phyloP scores from a whole-genome alignment of 1,140 invertebrate species.

The Thaumatotibia leucotreta region DNA sequence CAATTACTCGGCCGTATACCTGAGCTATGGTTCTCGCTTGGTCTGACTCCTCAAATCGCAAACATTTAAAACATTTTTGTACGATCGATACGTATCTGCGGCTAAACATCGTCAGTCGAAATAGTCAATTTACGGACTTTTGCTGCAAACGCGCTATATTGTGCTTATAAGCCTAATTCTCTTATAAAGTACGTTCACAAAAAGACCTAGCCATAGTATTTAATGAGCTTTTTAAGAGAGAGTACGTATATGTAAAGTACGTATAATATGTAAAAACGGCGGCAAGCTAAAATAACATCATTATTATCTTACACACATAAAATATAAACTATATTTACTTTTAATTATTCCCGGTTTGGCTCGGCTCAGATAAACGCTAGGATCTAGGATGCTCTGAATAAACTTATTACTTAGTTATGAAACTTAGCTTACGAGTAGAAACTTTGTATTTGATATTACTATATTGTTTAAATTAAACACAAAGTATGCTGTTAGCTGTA shows the following conservation, averaged over 20 bases:
- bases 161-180: too few species aligned
- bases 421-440: neutral
- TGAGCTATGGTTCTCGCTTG: constrained; percentile 16
- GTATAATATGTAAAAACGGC: too few species aligned
- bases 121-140: too few species aligned
- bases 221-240: too few species aligned
- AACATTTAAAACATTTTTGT: neutral
- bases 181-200: too few species aligned
- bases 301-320: too few species aligned
- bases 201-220: too few species aligned
- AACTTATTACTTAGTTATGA: neutral
- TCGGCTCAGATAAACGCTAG: neutral
- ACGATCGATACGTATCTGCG: neutral
- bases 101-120: too few species aligned
- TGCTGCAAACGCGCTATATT: too few species aligned
- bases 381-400: neutral
- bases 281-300: too few species aligned
- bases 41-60: neutral
- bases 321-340: too few species aligned
- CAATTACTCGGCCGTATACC: constrained; percentile 47
- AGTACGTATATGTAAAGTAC: too few species aligned
- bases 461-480: neutral
- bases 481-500: neutral
- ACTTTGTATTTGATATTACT: neutral
- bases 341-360: neutral